A percentile compares a stretch with the other conserved stretches of the same genome.
Conservation (phyloP, 2,797 vertebrate genomes). For the Graptemys geographica region DNA sequence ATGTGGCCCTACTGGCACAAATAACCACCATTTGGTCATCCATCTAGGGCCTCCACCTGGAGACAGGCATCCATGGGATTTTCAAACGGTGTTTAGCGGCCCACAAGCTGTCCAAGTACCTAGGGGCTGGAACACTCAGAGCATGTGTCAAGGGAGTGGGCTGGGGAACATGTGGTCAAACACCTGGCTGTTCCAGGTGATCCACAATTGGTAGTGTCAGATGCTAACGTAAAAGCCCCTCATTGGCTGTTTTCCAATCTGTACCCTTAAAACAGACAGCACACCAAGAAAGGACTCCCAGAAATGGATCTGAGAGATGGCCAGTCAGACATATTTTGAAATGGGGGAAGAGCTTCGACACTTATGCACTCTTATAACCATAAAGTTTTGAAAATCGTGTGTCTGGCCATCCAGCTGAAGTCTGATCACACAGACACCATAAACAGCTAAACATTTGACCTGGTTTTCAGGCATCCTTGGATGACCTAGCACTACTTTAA, state of each 20-base stretch:
- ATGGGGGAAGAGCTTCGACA: rapidly evolving
- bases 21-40: rapidly evolving
- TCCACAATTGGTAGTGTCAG: conserved; percentile 27
- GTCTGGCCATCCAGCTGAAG: neutral
- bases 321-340: neutral
- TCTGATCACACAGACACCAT: neutral
- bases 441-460: neutral
- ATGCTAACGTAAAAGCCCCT: neutral
- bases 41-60: neutral
- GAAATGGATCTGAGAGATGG: neutral
- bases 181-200: neutral
- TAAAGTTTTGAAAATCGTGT: neutral
- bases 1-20: neutral
- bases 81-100: neutral
- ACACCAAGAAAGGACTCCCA: neutral
- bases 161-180: neutral
- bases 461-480: neutral
- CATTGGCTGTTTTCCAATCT: neutral
- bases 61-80: neutral
- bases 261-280: neutral
- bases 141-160: rapidly evolving
- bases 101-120: neutral
- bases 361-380: neutral
- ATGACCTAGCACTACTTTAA: neutral
- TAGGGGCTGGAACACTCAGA: neutral